Conservation (phyloP, 2,113 vertebrate genomes). For the Microcebus griseorufus region DNA sequence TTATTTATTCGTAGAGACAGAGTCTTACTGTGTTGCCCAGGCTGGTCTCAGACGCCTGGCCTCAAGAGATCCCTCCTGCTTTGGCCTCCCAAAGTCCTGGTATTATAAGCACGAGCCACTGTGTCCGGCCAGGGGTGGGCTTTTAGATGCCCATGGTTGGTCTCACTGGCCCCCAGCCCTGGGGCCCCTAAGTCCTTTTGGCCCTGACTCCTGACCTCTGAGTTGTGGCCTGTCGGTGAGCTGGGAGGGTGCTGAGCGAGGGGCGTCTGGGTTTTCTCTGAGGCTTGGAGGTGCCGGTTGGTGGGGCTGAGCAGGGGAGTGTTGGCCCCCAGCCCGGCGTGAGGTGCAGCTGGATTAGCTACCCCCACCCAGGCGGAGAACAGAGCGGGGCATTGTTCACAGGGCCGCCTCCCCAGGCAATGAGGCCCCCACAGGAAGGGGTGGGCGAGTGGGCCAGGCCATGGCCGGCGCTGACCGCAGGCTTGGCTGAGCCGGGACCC, state of each 20-base stretch:
- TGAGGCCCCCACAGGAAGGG: constrained; percentile 57
- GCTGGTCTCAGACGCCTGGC: no score
- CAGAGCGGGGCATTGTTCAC: constrained; percentile 64
- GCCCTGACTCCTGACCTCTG: background rate
- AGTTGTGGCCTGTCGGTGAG: background rate
- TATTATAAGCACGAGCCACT: no score
- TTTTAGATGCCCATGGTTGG: background rate
- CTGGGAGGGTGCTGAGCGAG: background rate
- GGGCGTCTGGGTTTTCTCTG: background rate
- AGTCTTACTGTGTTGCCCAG: no score
- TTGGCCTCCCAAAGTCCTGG: no score
- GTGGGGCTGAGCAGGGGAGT: background rate
- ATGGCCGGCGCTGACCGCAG: background rate
- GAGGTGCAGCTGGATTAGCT: background rate
- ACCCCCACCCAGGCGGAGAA: background rate
- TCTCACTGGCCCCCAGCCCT: background rate
- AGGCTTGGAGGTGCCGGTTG: background rate
- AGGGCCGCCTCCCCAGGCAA: background rate
- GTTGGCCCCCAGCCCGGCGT: background rate
- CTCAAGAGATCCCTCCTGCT: no score
- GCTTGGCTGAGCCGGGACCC: background rate
- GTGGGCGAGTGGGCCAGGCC: background rate
- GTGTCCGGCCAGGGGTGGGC: no score
- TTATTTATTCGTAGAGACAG: no score
- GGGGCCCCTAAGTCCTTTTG: background rate